Percentiles rank a stretch among this genome's conserved stretches.
phyloP scores from a whole-genome alignment of 2,888 invertebrate genomes.

The Ochlodes sylvanus region DNA sequence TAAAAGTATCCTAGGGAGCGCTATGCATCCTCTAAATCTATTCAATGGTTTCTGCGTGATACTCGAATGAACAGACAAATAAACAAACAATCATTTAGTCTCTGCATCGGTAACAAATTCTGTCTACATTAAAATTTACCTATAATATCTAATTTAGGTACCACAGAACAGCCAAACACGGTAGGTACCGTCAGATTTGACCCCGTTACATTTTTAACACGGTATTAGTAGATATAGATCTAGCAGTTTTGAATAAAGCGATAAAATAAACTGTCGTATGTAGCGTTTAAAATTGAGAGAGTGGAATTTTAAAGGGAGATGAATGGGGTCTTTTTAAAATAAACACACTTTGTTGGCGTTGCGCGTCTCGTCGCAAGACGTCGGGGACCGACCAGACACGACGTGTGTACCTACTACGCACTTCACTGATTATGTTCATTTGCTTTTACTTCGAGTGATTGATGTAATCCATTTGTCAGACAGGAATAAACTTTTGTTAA shows the following conservation, averaged over 20 bases:
- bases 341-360: constrained; percentile 58
- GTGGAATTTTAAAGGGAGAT: constrained; percentile 57
- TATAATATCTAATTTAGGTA: too few relatives aligned
- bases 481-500: constrained; percentile 24
- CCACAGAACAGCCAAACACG: too few relatives aligned
- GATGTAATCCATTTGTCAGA: constrained; percentile 55
- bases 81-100: too few relatives aligned
- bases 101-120: too few relatives aligned
- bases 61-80: too few relatives aligned
- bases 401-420: constrained; percentile 55
- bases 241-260: neutral
- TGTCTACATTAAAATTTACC: too few relatives aligned
- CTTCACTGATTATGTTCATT: constrained; percentile 50
- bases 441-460: constrained; percentile 57
- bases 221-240: too few relatives aligned
- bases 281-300: constrained; percentile 36
- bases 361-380: constrained; percentile 47
- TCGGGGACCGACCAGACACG: constrained; percentile 51
- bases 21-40: too few relatives aligned
- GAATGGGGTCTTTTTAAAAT: constrained; percentile 72
- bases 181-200: too few relatives aligned
- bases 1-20: too few relatives aligned
- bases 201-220: too few relatives aligned
- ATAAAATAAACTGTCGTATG: constrained; percentile 27
- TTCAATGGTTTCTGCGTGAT: too few relatives aligned